Base-by-base conservation (phyloP, 2,113 vertebrate genomes). In the Gymnogyps californianus region DNA sequence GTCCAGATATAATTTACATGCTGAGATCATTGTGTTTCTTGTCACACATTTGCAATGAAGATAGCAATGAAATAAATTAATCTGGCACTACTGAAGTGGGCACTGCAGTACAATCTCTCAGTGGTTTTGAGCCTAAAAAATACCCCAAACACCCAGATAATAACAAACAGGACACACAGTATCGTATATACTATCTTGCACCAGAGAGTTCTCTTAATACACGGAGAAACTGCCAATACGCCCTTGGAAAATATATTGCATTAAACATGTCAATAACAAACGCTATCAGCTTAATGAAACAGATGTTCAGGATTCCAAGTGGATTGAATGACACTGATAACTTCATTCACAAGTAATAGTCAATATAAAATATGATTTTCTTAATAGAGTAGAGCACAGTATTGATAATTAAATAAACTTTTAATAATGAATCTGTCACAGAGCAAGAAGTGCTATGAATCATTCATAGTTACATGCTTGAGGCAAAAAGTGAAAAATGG, bases 321-420 rank as follows among this genome's bases (percentile, higher is more conserved):
- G 51, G 95, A 93, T 83, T 96, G 95, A 97, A 87, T 96, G 94
- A 97, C 96, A 97, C 49, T 93, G 95, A 97, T 97, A 97, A 94
- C 83, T 97, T 91, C 95, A 98, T 98, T 98, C 94, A 95, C 67
- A 94, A 97, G 64, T 77, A 95, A 95, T 59, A 96, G 79, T 97
- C 97, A 97, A 96, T 96, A 95, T 95, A 98, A 98, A 98, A 97
- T 97, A 97, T 95, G 14, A 94, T 98, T 98, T 98, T 96, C 94
- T 96, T 98, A 97, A 98, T 96, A 95, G 92, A 98, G 66, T 92
- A 78, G 78, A 70, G 75, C 94, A 96, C 75, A 78, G 89, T 97
- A 96, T 95, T 98, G 97, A 97, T 97, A 98, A 98, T 97, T 98
- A 97, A 98, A 98, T 98, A 98, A 98, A 97, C 89, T 97, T 98